Conservation (phyloP, 1,140 invertebrate species). For the Temnothorax longispinosus region DNA sequence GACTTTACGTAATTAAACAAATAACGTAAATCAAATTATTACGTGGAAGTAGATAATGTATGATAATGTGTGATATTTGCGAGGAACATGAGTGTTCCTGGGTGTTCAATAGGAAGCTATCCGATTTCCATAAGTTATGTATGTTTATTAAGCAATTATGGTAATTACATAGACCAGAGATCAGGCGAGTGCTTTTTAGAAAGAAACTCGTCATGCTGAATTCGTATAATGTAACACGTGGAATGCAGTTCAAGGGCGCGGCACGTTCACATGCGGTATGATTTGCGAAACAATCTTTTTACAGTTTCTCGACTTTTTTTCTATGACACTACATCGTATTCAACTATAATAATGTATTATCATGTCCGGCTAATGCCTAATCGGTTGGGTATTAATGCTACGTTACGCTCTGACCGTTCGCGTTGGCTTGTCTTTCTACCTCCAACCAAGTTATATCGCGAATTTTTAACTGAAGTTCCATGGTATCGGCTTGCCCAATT, state of each 20-base stretch:
- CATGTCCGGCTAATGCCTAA: not conserved
- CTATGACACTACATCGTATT: not conserved
- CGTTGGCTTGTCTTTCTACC: not conserved
- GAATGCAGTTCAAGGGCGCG: conserved; percentile 19
- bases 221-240: not conserved
- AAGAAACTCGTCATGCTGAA: not conserved
- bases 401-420: not conserved
- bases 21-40: not conserved
- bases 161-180: not conserved
- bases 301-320: not conserved
- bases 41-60: not conserved
- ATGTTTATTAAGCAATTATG: conserved; percentile 10
- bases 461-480: not conserved
- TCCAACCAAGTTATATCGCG: not conserved
- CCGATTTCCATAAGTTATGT: not conserved
- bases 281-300: conserved; percentile 10
- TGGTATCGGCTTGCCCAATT: not conserved
- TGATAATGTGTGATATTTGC: not conserved
- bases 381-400: not conserved
- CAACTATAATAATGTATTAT: not conserved
- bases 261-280: not conserved
- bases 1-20: not conserved
- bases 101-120: not conserved
- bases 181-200: not conserved
- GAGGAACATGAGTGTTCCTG: not conserved